These are phyloP conservation scores for Morelia viridis DNA, from an alignment of 2,797 vertebrate genomes.

Conservation along the genomic window DNA sequence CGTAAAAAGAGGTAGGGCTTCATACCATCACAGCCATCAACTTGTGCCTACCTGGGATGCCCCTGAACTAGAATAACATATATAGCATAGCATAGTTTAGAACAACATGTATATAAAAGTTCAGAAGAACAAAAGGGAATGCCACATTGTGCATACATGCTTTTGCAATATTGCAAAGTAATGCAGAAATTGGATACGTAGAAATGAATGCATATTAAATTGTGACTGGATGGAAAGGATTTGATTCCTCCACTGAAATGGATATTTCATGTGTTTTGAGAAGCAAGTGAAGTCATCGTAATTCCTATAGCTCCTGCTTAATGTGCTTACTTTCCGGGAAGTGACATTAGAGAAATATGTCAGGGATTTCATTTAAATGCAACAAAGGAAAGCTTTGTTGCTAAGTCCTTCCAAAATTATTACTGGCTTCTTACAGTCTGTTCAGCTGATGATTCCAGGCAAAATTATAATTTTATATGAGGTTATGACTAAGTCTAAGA, in stretches of 20 bases:
- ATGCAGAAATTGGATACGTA: not conserved
- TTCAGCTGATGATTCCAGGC: conserved; percentile 49
- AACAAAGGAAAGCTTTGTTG: conserved; percentile 67
- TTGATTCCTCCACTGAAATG: conserved; percentile 35
- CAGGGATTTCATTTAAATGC: conserved; percentile 50
- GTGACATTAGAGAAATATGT: conserved; percentile 58
- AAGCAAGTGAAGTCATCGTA: conserved; percentile 9
- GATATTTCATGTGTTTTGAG: conserved; percentile 40
- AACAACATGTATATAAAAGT: not conserved
- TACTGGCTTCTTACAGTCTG: conserved; percentile 49
- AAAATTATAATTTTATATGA: conserved; percentile 47
- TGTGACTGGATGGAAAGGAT: not conserved
- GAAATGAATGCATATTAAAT: not conserved
- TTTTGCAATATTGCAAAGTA: not conserved
- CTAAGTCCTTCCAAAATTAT: conserved; percentile 56
- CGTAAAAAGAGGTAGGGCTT: not conserved
- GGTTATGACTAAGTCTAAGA: conserved; percentile 46
- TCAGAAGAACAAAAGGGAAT: not conserved
- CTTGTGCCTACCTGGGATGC: not conserved
- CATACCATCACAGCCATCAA: not conserved
- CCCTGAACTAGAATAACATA: not conserved
- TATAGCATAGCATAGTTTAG: not conserved
- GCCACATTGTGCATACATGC: not conserved
- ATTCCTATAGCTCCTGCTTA: conserved; percentile 49
- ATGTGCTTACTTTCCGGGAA: conserved; percentile 57